Percentiles rank a stretch among this genome's conserved stretches.
Evolutionary conservation across 2,888 invertebrate species (phyloP).

Genomic region (Vesta saturnalis): DNA sequence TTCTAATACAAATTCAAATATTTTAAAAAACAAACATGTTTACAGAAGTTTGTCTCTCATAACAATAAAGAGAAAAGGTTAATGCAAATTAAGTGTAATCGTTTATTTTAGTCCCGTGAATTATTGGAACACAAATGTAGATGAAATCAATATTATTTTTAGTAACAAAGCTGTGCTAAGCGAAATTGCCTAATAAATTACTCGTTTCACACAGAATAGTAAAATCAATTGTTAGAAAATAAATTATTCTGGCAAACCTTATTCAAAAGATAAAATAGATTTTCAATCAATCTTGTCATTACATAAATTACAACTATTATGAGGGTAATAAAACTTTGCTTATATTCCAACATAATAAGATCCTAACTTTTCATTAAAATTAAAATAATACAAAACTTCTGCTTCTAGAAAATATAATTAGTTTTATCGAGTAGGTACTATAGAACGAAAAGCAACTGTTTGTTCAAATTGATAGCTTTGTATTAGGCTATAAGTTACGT

Average conservation of each 20-base stretch:
- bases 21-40: no score
- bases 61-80: no score
- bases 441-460: not conserved
- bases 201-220: conserved; percentile 51
- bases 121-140: conserved; percentile 21
- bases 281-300: conserved; percentile 42
- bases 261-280: conserved; percentile 50
- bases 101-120: no score
- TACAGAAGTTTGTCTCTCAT: no score
- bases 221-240: conserved; percentile 49
- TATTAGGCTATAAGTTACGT: not conserved
- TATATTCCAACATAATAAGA: conserved; percentile 8
- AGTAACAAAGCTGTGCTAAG: conserved; percentile 42
- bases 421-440: not conserved
- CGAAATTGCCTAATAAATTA: conserved; percentile 52
- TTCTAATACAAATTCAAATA: no score
- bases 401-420: not conserved
- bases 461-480: not conserved
- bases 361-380: conserved; percentile 6
- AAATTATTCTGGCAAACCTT: conserved; percentile 45
- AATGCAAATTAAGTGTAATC: no score
- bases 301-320: conserved; percentile 11
- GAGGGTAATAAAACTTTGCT: conserved; percentile 11
- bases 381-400: conserved; percentile 3
- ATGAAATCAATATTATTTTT: conserved; percentile 46